Percentiles rank a stretch among this genome's conserved stretches.
Conservation (phyloP, 2,797 vertebrate species). For the Danionella dracula region DNA sequence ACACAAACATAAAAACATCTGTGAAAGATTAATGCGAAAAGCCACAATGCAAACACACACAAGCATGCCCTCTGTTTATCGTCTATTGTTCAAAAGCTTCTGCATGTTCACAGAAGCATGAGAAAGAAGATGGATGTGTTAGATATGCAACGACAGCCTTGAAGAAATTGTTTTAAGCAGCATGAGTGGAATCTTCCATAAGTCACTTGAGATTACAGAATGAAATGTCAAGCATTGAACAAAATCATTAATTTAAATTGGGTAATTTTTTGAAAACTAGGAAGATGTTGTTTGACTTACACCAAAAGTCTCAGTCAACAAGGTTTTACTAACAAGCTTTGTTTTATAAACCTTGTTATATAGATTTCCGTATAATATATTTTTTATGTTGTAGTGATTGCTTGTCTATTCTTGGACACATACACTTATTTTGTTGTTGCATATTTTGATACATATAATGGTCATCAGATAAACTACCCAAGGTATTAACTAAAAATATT, state of each 20-base stretch:
- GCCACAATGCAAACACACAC: constrained; percentile 41
- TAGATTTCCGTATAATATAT: too few relatives aligned
- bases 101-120: constrained; percentile 44
- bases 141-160: constrained; percentile 50
- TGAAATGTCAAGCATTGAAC: background rate
- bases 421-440: too few relatives aligned
- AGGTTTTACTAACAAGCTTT: too few relatives aligned
- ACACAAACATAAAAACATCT: constrained; percentile 48
- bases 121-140: constrained; percentile 52
- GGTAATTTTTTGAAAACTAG: too few relatives aligned
- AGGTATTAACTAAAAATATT: too few relatives aligned
- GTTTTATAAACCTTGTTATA: too few relatives aligned
- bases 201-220: background rate
- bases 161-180: constrained; percentile 11
- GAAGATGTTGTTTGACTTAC: too few relatives aligned
- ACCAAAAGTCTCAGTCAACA: too few relatives aligned
- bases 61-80: constrained; percentile 39
- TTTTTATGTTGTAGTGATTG: too few relatives aligned
- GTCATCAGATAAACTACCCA: too few relatives aligned
- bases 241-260: background rate
- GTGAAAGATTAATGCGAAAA: constrained; percentile 51
- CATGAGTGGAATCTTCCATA: background rate
- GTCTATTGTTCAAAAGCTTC: constrained; percentile 48
- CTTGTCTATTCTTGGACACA: too few relatives aligned
- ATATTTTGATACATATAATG: too few relatives aligned